Evolutionary conservation across 2,888 invertebrate species (phyloP), one percentile per base, ranked within the genome.

Genomic region (Pollenia labialis): DNA sequence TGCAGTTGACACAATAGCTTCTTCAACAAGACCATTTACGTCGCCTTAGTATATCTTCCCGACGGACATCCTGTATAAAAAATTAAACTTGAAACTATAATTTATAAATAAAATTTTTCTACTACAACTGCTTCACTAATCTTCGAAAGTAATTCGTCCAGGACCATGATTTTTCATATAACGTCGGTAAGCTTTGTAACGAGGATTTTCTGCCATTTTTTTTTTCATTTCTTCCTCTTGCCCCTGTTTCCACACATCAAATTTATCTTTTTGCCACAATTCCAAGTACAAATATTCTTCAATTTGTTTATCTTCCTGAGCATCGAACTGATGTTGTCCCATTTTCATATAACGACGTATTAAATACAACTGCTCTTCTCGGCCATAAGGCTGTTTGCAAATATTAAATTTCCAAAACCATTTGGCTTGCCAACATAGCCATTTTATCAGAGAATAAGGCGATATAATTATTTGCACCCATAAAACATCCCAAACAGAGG

Each of bases 151-250:
- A 94, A 98, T 97, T 91, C 98, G 95, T 1, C 97, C 97, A 0
- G 97, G 96, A 4, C 98, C 98, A 92, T 98, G 97, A 90, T 97
- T 97, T 93, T 97, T 98, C 94, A 98, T 96, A 92, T 97, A 98
- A 82, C 98, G 94, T 85, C 98, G 94, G 91, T 98, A 98, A 87
- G 97, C 96, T 93, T 98, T 98, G 92, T 98, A 97, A 91, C 96
- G 95, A 75, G 96, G 96, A 93, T 96, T 98, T 90, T 98, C 97
- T 0, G 98, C 97, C 91, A 98, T 92, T 89, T 97, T 96, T 88
- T 96, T 96, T 91, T 97, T 97, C 91, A 96, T 95, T 91, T 97
- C 97, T 90, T 97, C 97, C 89, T 98, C 98, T 92, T 97, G 96
- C 76, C 96, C 94, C 88, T 95, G 94, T 92, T 97, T 97, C 98